Base-by-base conservation (phyloP, 2,113 vertebrate species). In the Etheostoma cragini region DNA sequence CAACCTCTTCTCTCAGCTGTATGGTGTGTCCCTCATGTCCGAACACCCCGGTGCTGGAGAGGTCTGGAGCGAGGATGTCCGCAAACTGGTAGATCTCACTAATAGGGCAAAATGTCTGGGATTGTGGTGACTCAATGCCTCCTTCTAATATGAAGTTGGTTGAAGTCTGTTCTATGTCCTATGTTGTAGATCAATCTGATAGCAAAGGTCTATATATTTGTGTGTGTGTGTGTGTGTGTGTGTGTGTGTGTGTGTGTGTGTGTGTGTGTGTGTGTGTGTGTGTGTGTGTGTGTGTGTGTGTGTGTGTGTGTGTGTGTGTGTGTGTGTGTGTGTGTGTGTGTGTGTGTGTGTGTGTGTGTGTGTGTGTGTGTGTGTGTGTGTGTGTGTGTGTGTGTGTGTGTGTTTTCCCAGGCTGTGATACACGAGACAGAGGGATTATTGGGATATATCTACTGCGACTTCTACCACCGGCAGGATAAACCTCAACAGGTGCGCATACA, bases 371-470 rank as follows among this genome's bases (percentile, higher is more conserved):
- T 67, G 22, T 56, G 12, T 60, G 50, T 69, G 60, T 76, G 61
- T 84, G 2, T 60, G 35, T 74, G 26, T n/a, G 15, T 72, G 49
- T 68, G 3, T 79, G 12, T 76, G 16, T 72, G 52, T 85, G 54
- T 86, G 13, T 70, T 24, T 80, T 50, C 77, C 46, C 70, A 99
- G 98, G 98, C 97, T 30, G 98, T 99, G 52, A 96, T 99, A 81
- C 98, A 99, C 35, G 98, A 99, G 92, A 95, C 95, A 0, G 98
- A 99, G 86, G 98, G 97, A 81, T 93, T 99, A 80, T 80, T 99
- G 81, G 98, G 98, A 57, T 97, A 99, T 81, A 98, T 99, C 89
- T 99, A 99, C 84, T 99, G 98, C 94, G 98, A 99, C 88, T 99
- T 99, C 90, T 98, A 98, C 85, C 96, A 97, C 50, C 94, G 98